Base-by-base conservation (phyloP, 2,113 vertebrate genomes). In the Siniperca chuatsi region DNA sequence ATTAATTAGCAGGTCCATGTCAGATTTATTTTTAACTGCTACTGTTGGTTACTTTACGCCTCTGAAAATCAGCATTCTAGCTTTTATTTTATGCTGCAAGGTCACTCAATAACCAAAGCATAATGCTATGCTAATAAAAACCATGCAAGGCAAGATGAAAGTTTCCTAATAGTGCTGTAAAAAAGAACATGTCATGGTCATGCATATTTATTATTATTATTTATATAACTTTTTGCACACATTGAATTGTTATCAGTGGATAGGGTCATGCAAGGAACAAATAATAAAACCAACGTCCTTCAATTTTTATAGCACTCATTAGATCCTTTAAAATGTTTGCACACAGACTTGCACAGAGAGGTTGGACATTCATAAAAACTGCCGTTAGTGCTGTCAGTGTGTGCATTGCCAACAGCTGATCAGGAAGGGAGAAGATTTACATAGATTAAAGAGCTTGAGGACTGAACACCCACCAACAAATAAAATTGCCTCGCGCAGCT, bases 391-490 rank as follows among this genome's bases (percentile, higher is more conserved):
- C 50, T 64, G 35, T 71, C 81, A 33, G 10, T 15, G 40, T 66
- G 33, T 44, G 4, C 42, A 25, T 40, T 25, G 42, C 66, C 48
- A 69, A 40, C 70, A 79, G 78, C 83, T 79, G 65, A 78, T 77
- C 81, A 35, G 50, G 15, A 12, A 57, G 50, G 15, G n/a, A 69
- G 72, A 74, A 60, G 58, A 57, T 79, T 84, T 69, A 35, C 6
- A 48, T 18, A 74, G 68, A 86, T 82, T 75, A 82, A 52, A 80
- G 46, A 29, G 40, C 48, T 25, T 12, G 50, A 70, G 35, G 79
- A 10, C 23, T 83, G 75, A 77, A 87, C 37, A 50, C 33, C 25
- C 29, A 64, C 61, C 78, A 60, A 33, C 20, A 78, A 54, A 81
- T 75, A 33, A 48, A 68, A 70, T 3, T 72, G 48, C 52, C 10